phyloP scores from a whole-genome alignment of 2,113 vertebrate species.

The Columbina picui region DNA sequence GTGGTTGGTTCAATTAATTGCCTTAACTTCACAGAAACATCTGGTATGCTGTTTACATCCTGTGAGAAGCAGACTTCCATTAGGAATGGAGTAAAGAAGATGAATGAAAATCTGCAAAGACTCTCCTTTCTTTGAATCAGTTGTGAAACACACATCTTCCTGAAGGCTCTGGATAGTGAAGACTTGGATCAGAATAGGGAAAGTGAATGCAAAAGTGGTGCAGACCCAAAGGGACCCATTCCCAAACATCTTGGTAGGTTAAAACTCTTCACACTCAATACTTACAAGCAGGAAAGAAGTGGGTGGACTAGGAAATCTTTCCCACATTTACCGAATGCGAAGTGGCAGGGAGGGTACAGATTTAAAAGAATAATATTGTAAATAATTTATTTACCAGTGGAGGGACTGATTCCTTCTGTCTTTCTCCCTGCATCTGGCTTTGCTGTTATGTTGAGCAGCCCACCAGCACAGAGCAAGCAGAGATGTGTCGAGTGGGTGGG shows the following conservation, averaged over 20 bases:
- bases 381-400: neutral
- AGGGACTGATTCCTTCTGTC: neutral
- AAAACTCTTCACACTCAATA: neutral
- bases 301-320: neutral
- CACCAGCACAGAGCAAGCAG: neutral
- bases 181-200: neutral
- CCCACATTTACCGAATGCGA: neutral
- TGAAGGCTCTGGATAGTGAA: neutral
- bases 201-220: neutral
- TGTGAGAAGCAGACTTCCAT: neutral
- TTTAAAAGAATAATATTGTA: neutral
- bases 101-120: neutral
- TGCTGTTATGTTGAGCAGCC: neutral
- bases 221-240: neutral
- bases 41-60: conserved; percentile 16
- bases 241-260: neutral
- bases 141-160: neutral
- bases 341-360: neutral
- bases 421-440: neutral
- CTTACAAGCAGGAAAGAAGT: neutral
- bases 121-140: neutral
- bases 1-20: conserved; percentile 3
- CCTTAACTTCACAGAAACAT: conserved; percentile 25
- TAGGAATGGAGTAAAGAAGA: neutral
- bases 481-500: neutral